Evolutionary conservation across 2,888 invertebrate species (phyloP), one percentile per base, ranked within the genome.

Genomic region (Yponomeuta malinellus): DNA sequence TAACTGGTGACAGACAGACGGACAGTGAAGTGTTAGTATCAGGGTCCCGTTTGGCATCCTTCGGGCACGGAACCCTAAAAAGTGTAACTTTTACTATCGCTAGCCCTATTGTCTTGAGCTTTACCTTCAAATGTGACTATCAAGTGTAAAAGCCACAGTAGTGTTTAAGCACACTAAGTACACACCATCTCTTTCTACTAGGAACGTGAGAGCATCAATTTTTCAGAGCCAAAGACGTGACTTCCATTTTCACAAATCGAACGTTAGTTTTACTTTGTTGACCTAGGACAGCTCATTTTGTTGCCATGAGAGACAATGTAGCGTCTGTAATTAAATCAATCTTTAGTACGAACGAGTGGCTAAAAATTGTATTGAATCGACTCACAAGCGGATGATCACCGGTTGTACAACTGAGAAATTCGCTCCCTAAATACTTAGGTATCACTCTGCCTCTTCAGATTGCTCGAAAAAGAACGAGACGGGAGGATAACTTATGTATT

Each of bases 201-300:
- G 31, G 68, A 68, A 68, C 68, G 33, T 66, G 66, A 37, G 15
- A 66, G 66, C 66, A 68, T 48, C 68, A 68, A 68, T 68, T 48
- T 68, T 48, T 68, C 67, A 37, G 67, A 37, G 37, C 67, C 37
- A 43, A 33, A 12, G n/a, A 67, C 67, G 67, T 67, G 67, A 67
- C 67, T 67, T 37, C 33, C 67, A 67, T 67, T 37, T 37, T 31
- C 63, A 64, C 64, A 10, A 64, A 64, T 64, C 31, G 64, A 64
- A 64, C 64, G 63, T 63, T 43, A 43, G 43, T 43, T 59, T 15
- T 59, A 59, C 52, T 59, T 59, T 15, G 52, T 59, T 59, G 52
- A 15, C 52, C 6, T 15, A 59, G 52, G 15, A 59, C 12, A 59
- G 15, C 52, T 59, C 52, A 59, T 59, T 59, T 59, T 43, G 43